Evolutionary conservation across 2,113 vertebrate genomes (phyloP), one percentile per base, ranked within the genome.

Genomic region (Platysteira castanea): DNA sequence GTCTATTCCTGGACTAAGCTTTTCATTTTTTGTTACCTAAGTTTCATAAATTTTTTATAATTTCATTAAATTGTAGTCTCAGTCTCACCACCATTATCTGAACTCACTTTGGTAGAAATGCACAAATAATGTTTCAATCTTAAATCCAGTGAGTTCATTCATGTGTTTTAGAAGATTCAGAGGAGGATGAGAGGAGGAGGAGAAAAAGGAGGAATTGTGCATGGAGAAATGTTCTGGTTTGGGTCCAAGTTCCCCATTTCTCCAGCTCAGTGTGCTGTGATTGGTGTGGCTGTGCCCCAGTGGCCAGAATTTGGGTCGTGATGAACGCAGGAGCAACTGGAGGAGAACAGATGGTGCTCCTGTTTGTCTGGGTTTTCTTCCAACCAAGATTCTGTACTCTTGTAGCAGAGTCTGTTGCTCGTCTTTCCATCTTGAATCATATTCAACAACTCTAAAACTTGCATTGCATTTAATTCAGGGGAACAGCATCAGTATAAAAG

Each of bases 401-500:
- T 52, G 30, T 7, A 83, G n/a, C 37, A 78, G 47, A 65, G 79
- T 79, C 67, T 87, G 11, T 59, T 79, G 41, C 37, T 80, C n/a
- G 13, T 68, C 41, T 90, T 85, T 76, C 78, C 14, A 16, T 44
- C 37, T 59, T 82, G 27, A 76, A 63, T 88, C 23, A 4, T 14
- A 37, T 49, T 76, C 30, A 65, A 9, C 16, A 46, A 8, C 20
- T 90, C 17, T 65, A 61, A 77, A 59, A 54, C 5, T 67, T 81
- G 15, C 0, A 9, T 24, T 69, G 5, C 3, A 7, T 57, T 61
- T 65, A 59, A 74, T 84, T 92, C 64, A 41, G 33, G 21, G 11
- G 35, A 63, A 47, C 0, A 1, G 3, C 1, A 1, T 41, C 46
- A 54, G 19, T 31, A 28, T 44, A 52, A 68, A 84, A 70, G 3